Base-by-base conservation (phyloP, 2,888 invertebrate genomes). In the Diplolepis rosae region DNA sequence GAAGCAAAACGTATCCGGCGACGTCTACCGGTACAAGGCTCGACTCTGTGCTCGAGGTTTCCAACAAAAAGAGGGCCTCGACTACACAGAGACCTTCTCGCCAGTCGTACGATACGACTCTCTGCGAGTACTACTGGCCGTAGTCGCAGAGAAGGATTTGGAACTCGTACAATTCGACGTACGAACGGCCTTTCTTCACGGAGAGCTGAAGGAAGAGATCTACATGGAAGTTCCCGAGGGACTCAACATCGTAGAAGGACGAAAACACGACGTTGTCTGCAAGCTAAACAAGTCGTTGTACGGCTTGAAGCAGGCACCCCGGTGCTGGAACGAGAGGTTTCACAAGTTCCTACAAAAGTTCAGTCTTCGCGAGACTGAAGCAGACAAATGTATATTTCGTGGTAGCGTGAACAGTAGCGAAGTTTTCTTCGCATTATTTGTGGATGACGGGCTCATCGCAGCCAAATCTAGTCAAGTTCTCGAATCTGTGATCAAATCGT, bases 61-160 rank as follows among this genome's bases (percentile, higher is more conserved):
- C 13, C 13, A 18, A 7, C 61, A 70, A 54, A 48, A 28, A 9
- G 24, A 13, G 1, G 72, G 66, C 1, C 13, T 73, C 1, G 68
- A 78, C 30, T 78, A 70, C 27, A 3, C 35, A 1, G 76, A 78
- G 18, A 76, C 68, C 0, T 78, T 68, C 30, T 70, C 72, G 9
- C 77, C 77, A 4, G 73, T 76, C 9, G 69, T 73, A 2, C 13
- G 69, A 1, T 72, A 72, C 18, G 72, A 72, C 3, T 68, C 69
- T 11, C 32, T 69, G 15, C 22, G 72, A 2, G n/a, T 50, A 3
- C 22, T 73, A 13, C 18, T 70, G 27, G 65, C 70, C 1, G n/a
- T 70, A 0, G 42, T 42, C 1, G 28, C 50, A 6, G 35, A 50
- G 1, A 18, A 39, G 0, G 54, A 69, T 35, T 1, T 69, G 1